Evolutionary conservation across 1,140 invertebrate genomes (phyloP).

Genomic region (Spodoptera litura): DNA sequence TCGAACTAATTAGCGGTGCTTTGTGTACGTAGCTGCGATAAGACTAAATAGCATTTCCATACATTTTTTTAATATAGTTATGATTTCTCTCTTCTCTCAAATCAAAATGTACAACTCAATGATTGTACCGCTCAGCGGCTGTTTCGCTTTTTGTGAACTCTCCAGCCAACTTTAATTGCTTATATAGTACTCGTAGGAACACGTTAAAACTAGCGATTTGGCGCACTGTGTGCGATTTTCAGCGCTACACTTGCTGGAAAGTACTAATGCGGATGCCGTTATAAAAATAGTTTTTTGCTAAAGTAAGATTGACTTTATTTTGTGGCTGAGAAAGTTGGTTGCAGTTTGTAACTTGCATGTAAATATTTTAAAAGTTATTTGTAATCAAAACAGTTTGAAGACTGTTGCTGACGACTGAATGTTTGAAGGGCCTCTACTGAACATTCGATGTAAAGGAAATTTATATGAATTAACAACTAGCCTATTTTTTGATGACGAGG

Average conservation of each 20-base stretch:
- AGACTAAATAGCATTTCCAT: too few relatives aligned
- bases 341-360: not conserved
- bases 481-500: too few relatives aligned
- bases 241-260: slow-evolving; percentile 22
- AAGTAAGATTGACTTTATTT: not conserved
- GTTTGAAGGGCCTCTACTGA: too few relatives aligned
- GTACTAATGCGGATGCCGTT: slow-evolving; percentile 34
- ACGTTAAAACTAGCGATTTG: slow-evolving; percentile 38
- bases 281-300: slow-evolving; percentile 1
- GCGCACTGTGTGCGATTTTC: slow-evolving; percentile 30
- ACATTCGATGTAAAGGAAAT: too few relatives aligned
- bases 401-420: too few relatives aligned
- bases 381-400: too few relatives aligned
- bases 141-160: slow-evolving; percentile 37
- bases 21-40: too few relatives aligned
- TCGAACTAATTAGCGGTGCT: too few relatives aligned
- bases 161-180: slow-evolving; percentile 35
- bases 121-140: slow-evolving; percentile 11
- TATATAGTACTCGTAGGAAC: slow-evolving; percentile 26
- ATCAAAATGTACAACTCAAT: not conserved
- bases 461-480: too few relatives aligned
- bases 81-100: not conserved
- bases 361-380: too few relatives aligned
- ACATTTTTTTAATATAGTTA: too few relatives aligned
- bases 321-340: not conserved